Evolutionary conservation across 2,888 invertebrate genomes (phyloP).

Genomic region (Furcula furcula): DNA sequence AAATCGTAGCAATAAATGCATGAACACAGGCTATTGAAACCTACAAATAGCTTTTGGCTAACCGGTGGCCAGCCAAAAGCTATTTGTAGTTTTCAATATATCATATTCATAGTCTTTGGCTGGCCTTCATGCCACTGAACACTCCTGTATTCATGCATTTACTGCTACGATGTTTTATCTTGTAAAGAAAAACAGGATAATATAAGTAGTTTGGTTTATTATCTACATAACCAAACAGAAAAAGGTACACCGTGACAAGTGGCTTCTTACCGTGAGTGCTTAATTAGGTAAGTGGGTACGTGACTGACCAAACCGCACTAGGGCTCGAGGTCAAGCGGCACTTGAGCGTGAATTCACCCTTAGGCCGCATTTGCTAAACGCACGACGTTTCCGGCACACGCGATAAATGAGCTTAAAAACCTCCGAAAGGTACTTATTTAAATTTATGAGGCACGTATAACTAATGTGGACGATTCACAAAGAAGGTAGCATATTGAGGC

Average conservation of each 20-base stretch:
- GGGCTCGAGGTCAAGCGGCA: slow-evolving; percentile 15
- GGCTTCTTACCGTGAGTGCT: slow-evolving; percentile 7
- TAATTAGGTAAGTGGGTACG: slow-evolving; percentile 19
- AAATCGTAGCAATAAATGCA: no score
- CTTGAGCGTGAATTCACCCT: slow-evolving; percentile 12
- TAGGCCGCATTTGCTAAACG: slow-evolving; percentile 12
- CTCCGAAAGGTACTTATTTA: slow-evolving; percentile 16
- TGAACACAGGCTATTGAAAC: no score
- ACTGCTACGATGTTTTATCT: no score
- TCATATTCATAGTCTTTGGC: no score
- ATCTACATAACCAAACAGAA: neutral
- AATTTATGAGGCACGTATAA: slow-evolving; percentile 16
- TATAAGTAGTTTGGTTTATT: neutral
- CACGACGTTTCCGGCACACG: slow-evolving; percentile 16
- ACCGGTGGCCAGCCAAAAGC: no score
- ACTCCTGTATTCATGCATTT: no score
- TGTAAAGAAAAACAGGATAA: no score
- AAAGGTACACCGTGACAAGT: neutral
- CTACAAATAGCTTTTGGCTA: no score
- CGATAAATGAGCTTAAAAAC: slow-evolving; percentile 14
- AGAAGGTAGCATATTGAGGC: slow-evolving; percentile 25
- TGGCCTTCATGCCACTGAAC: no score
- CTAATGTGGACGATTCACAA: slow-evolving; percentile 25
- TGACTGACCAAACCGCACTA: slow-evolving; percentile 15
- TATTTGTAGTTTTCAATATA: no score